Base-by-base conservation (phyloP, 2,113 vertebrate species). In the Amphiprion ocellaris region DNA sequence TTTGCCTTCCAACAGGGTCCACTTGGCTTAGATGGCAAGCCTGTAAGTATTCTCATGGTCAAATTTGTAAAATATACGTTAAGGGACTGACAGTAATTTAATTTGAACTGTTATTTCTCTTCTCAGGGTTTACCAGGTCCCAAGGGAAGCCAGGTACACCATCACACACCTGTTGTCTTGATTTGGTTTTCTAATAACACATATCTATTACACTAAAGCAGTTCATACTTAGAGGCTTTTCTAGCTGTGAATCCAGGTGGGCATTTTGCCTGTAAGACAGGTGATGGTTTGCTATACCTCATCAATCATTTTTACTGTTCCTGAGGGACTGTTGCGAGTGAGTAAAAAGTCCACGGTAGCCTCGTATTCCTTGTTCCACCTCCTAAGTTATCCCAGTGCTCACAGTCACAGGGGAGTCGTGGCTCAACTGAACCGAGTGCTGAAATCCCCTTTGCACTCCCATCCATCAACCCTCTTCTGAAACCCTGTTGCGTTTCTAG, bases 11-110 rank as follows among this genome's bases (percentile, higher is more conserved):
- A 19, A 68, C 83, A 99, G 97, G 97, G 97, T 61, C 97, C 97
- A 8, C 96, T 99, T 81, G 97, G 97, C 83, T 90, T 98, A 94
- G 97, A 99, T 87, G 97, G 97, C 83, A 98, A 97, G 90, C 97
- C 97, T 15, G 97, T 99, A 94, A 97, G 97, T 97, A 92, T 74
- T 65, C 15, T n/a, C 6, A 28, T 12, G 24, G 16, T 66, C 21
- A 49, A 0, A 24, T 30, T 8, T 73, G 6, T 47, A n/a, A 63
- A 77, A 76, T 21, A 3, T 70, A 15, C 10, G 59, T 50, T 9
- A 17, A 19, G 26, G 26, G 15, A 58, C 47, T 61, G 23, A 56
- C 33, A 61, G 2, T 12, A 44, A 10, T 72, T 69, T 83, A 44
- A 58, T 78, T 77, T 59, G 39, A 28, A 65, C 47, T 60, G 0